Conservation (phyloP, 1,140 invertebrate genomes). For the Drosophila rhopaloa region DNA sequence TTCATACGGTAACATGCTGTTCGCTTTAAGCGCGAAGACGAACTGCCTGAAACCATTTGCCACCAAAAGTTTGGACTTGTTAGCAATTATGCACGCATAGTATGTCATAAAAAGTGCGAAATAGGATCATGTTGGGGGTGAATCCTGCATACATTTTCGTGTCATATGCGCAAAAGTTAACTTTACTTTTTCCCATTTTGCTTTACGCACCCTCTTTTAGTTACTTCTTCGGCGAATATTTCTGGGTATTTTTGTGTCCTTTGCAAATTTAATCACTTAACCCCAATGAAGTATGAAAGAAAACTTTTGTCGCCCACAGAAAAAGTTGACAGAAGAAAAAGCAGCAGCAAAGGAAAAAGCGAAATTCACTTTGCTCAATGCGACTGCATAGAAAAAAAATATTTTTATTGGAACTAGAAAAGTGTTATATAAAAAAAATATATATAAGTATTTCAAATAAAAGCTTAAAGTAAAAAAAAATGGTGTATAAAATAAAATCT, state of each 20-base stretch:
- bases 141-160: conserved; percentile 29
- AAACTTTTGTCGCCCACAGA: conserved; percentile 56
- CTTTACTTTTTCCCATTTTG: conserved; percentile 15
- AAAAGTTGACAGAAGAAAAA: conserved; percentile 58
- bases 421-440: not conserved
- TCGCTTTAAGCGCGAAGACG: not conserved
- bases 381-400: conserved; percentile 13
- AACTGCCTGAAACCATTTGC: conserved; percentile 22
- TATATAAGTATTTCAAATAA: not conserved
- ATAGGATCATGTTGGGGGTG: not conserved
- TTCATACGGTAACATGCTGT: no score
- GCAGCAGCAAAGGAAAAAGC: conserved; percentile 21
- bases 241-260: conserved; percentile 41
- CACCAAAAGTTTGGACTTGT: conserved; percentile 37
- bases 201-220: conserved; percentile 6
- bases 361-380: conserved; percentile 20
- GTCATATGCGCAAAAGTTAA: conserved; percentile 65
- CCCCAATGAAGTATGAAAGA: conserved; percentile 74
- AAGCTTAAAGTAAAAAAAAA: no score
- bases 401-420: no score
- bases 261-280: conserved; percentile 81
- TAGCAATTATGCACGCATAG: conserved; percentile 58
- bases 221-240: conserved; percentile 13
- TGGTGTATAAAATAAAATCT: no score
- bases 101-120: not conserved